phyloP scores from a whole-genome alignment of 2,797 vertebrate species.

The Schizopygopsis malacanthus region DNA sequence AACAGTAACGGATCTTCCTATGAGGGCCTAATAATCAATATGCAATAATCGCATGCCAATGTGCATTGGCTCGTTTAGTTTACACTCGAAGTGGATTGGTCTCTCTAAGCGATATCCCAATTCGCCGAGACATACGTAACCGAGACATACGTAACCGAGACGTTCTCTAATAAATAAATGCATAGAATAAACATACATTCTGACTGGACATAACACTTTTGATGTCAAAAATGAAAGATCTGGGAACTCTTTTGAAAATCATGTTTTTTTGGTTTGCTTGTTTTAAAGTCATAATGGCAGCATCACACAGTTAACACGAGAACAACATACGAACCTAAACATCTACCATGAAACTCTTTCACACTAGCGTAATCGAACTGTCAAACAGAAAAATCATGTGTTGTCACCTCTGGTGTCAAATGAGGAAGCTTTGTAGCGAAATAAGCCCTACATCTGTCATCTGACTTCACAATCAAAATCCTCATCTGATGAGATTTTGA shows the following conservation, averaged over 20 bases:
- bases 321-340: conserved; percentile 1
- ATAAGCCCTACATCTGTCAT: conserved; percentile 14
- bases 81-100: too few species aligned
- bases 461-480: conserved; percentile 17
- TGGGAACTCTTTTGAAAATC: too few species aligned
- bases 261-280: too few species aligned
- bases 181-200: not conserved
- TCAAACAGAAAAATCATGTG: conserved; percentile 13
- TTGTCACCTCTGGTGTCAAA: conserved; percentile 14
- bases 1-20: too few species aligned
- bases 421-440: not conserved
- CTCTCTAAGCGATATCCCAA: too few species aligned
- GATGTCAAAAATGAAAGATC: too few species aligned
- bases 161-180: not conserved
- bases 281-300: not conserved
- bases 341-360: conserved; percentile 3
- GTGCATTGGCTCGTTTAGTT: too few species aligned
- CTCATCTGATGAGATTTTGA: conserved; percentile 14
- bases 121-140: too few species aligned
- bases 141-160: too few species aligned
- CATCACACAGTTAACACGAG: conserved; percentile 1
- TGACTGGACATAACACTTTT: not conserved
- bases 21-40: too few species aligned
- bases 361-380: not conserved
- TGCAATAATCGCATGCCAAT: too few species aligned